Evolutionary conservation across 2,888 invertebrate species (phyloP).

Genomic region (Drosophila mimetica): DNA sequence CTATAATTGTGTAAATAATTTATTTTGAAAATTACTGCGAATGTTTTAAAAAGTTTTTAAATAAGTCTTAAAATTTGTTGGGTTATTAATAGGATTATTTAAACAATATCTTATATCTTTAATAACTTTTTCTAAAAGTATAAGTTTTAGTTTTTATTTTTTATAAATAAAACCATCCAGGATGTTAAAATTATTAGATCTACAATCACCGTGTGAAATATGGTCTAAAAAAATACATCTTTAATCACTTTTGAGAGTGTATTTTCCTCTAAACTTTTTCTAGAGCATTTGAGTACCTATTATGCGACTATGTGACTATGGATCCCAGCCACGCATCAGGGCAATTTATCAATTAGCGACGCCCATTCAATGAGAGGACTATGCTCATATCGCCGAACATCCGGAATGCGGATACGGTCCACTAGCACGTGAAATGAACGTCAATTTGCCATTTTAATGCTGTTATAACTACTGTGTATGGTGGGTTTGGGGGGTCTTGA

Average conservation of each 20-base stretch:
- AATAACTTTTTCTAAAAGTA: too few relatives aligned
- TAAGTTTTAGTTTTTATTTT: too few relatives aligned
- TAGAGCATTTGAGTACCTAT: not conserved
- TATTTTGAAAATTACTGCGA: too few relatives aligned
- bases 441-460: conserved; percentile 66
- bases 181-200: too few relatives aligned
- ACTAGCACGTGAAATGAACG: conserved; percentile 69
- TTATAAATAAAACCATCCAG: too few relatives aligned
- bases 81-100: too few relatives aligned
- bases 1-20: conserved; percentile 12
- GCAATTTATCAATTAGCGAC: conserved; percentile 77
- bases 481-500: conserved; percentile 36
- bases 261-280: not conserved
- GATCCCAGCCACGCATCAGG: conserved; percentile 59
- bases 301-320: conserved; percentile 25
- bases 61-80: too few relatives aligned
- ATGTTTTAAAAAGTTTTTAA: too few relatives aligned
- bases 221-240: not conserved
- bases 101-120: too few relatives aligned
- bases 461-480: conserved; percentile 14
- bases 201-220: not conserved
- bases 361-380: conserved; percentile 66
- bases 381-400: conserved; percentile 32
- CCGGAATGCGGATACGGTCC: conserved; percentile 48
- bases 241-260: not conserved